Evolutionary conservation across 2,113 vertebrate genomes (phyloP).

Genomic region (Formicarius rufipectus): DNA sequence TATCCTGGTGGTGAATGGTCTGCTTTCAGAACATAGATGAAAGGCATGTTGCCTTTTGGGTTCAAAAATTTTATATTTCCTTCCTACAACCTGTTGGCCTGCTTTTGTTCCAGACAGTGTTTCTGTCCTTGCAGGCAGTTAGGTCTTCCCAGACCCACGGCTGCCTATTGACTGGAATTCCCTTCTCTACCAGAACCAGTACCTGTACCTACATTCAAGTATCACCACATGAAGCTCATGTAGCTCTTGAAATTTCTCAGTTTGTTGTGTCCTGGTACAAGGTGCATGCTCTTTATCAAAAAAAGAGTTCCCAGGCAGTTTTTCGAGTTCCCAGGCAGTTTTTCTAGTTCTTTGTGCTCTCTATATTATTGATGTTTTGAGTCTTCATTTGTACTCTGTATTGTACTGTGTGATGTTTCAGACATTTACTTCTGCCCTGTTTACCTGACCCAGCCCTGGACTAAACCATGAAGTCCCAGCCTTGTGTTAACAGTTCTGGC

Average conservation of each 20-base stretch:
- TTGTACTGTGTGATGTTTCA: neutral
- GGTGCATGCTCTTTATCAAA: neutral
- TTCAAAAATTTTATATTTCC: neutral
- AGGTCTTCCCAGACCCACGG: neutral
- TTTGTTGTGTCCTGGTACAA: neutral
- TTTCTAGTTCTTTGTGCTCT: neutral
- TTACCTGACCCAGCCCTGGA: neutral
- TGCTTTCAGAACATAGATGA: neutral
- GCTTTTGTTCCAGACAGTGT: neutral
- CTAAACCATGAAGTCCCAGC: neutral
- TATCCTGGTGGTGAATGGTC: neutral
- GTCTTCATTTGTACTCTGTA: neutral
- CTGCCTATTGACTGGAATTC: neutral
- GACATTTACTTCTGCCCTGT: neutral
- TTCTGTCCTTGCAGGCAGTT: neutral
- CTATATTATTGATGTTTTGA: neutral
- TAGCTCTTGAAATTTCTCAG: neutral
- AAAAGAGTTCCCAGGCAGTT: neutral
- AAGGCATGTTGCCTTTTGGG: neutral
- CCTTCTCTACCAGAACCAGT: neutral
- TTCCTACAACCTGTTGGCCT: neutral
- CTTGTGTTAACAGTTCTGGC: neutral
- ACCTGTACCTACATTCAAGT: neutral
- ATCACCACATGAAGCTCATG: neutral
- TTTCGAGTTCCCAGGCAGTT: neutral